Evolutionary conservation across 2,888 invertebrate species (phyloP), one percentile per base, ranked within the genome.

Genomic region (Morpho helenor): DNA sequence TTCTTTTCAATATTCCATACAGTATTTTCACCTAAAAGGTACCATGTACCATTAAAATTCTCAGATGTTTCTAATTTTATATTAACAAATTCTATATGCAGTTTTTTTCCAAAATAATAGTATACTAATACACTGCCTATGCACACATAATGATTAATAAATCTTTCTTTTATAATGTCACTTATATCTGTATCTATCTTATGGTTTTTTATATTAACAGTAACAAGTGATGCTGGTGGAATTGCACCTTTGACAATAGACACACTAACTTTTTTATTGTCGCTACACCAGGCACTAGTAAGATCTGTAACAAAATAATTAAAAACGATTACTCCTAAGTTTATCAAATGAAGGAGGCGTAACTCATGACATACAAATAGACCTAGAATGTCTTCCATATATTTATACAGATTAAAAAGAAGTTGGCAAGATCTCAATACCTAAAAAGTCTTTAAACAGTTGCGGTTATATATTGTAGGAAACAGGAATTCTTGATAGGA

Each of bases 101-200:
- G 79, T 79, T 90, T 92, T 61, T 87, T 91, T n/a, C 92, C 92
- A 72, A 88, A 85, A 60, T 91, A 92, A 66, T 88, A 85, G 60
- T 84, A 87, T 10, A 85, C 80, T 62, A 88, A 70, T 52, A 77
- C 67, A 63, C 75, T 79, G 10, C 82, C 81, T 57, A 76, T 56
- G 60, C 74, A 71, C 46, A 85, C 70, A 76, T 80, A 84, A 64
- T 80, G 67, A 66, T 83, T 79, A 57, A 75, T 73, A 68, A 84
- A 84, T 65, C 84, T 77, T 45, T 87, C 80, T 73, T 84, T 85
- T 7, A 90, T 67, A 60, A 90, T 78, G 59, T 84, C 82, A 71
- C 79, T 77, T 52, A 90, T 83, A 56, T 89, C 86, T 54, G 72
- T 68, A 45, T 84, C 78, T 16, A 73, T 66, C 71, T 83, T 85